Base-by-base conservation (phyloP, 2,797 vertebrate species). In the Nasua narica region DNA sequence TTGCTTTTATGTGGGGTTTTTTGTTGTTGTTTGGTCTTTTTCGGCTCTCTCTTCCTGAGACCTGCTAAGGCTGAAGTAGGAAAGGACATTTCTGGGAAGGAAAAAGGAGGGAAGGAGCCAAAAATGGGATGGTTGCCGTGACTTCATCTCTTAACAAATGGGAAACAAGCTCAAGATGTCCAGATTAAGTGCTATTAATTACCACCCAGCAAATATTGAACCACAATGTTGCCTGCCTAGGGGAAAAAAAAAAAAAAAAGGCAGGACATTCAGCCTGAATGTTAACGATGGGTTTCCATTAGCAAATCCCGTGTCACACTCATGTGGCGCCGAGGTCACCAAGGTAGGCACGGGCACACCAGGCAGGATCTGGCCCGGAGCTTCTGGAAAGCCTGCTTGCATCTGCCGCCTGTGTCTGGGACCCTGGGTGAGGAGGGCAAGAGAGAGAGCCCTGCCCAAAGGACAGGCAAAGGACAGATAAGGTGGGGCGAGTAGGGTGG, bases 101-200 rank as follows among this genome's bases (percentile, higher is more conserved):
- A 32, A 70, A 85, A 32, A 76, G 67, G 62, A 92, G 5, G 4
- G 87, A 85, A 16, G 77, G 81, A 95, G 90, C 90, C 67, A 65
- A 79, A 93, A 90, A 46, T 54, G 18, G 87, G 96, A 92, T 96
- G 86, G 91, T 82, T 90, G 70, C 13, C 2, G 79, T 95, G 97
- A 93, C 95, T 97, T 98, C 58, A 83, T 90, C 95, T 96, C 97
- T 98, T 97, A 98, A 97, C 98, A 98, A 98, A 98, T 98, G 98
- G 98, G 97, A 98, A 98, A 98, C 90, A 97, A 98, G 98, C 98
- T 97, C 97, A 93, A 96, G 97, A 98, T 98, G 97, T 98, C 98
- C 97, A 98, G 98, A 98, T 98, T 98, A 98, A 98, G 98, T 97
- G 97, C 98, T 97, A 97, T 98, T 98, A 98, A 98, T 98, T 98